phyloP scores from a whole-genome alignment of 2,888 invertebrate genomes.

The Aphrophora alni region DNA sequence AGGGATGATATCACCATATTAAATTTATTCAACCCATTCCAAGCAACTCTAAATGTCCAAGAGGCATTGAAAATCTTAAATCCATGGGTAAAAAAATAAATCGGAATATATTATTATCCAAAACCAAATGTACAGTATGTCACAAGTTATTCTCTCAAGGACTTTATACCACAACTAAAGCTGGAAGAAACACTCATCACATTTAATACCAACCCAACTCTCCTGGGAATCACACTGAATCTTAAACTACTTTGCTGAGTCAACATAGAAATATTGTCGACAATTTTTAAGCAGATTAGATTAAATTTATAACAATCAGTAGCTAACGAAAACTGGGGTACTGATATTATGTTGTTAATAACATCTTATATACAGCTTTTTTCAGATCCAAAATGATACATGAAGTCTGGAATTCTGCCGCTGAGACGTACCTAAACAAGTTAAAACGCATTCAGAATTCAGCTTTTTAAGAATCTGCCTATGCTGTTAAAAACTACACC shows the following conservation, averaged over 20 bases:
- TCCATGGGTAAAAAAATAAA: not conserved
- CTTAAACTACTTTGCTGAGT: not conserved
- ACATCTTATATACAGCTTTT: not conserved
- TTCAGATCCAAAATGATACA: not conserved
- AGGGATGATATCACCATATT: not conserved
- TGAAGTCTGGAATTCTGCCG: no score
- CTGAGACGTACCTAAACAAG: no score
- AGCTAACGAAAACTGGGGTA: not conserved
- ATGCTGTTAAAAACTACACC: no score
- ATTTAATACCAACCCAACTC: not conserved
- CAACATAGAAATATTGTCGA: not conserved
- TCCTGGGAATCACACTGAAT: not conserved
- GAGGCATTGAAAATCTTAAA: conserved; percentile 20
- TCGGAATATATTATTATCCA: not conserved
- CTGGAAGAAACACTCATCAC: not conserved
- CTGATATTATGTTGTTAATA: not conserved
- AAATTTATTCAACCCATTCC: not conserved
- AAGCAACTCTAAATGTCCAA: conserved; percentile 39
- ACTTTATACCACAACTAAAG: not conserved
- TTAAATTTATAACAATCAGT: not conserved
- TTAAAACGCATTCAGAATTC: no score
- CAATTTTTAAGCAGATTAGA: not conserved
- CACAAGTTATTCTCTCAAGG: not conserved
- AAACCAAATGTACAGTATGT: not conserved
- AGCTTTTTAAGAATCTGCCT: not conserved